Evolutionary conservation across 1,140 invertebrate genomes (phyloP).

Genomic region (Zaprionus tsacasi): DNA sequence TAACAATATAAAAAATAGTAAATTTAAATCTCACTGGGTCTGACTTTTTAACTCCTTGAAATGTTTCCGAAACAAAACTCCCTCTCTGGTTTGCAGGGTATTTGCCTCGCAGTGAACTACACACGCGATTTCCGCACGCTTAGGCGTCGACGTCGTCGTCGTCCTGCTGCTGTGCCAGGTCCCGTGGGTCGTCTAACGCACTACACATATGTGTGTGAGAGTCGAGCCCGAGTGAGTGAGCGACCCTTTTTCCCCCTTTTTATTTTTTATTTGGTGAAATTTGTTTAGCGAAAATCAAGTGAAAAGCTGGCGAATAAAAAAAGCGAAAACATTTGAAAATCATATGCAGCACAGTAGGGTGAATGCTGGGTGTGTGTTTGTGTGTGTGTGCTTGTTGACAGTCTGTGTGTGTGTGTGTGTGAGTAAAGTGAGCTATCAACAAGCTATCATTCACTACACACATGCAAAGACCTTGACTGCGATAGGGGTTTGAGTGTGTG

Average conservation of each 20-base stretch:
- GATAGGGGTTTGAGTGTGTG: slow-evolving; percentile 18
- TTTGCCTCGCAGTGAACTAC: slow-evolving; percentile 43
- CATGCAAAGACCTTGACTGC: slow-evolving; percentile 38
- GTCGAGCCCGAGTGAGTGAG: slow-evolving; percentile 8
- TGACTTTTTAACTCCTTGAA: no score
- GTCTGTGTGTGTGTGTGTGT: slow-evolving; percentile 51
- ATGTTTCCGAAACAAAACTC: neutral
- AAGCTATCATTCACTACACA: slow-evolving; percentile 81
- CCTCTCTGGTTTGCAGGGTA: slow-evolving; percentile 16
- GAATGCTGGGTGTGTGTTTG: slow-evolving; percentile 7
- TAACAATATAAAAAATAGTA: no score
- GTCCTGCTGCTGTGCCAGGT: neutral
- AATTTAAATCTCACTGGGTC: no score
- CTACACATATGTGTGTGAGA: slow-evolving; percentile 13
- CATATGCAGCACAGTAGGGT: slow-evolving; percentile 49
- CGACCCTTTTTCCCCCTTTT: slow-evolving; percentile 71
- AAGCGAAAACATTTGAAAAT: slow-evolving; percentile 62
- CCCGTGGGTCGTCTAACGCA: slow-evolving; percentile 30
- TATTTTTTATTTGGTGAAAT: slow-evolving; percentile 50
- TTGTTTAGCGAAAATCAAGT: slow-evolving; percentile 76
- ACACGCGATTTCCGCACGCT: slow-evolving; percentile 63
- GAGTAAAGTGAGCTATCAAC: slow-evolving; percentile 77
- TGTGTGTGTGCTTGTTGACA: slow-evolving; percentile 65
- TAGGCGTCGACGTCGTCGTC: slow-evolving; percentile 6
- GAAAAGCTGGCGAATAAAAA: slow-evolving; percentile 53